phyloP scores from a whole-genome alignment of 1,140 invertebrate genomes.

The Eciton burchellii region DNA sequence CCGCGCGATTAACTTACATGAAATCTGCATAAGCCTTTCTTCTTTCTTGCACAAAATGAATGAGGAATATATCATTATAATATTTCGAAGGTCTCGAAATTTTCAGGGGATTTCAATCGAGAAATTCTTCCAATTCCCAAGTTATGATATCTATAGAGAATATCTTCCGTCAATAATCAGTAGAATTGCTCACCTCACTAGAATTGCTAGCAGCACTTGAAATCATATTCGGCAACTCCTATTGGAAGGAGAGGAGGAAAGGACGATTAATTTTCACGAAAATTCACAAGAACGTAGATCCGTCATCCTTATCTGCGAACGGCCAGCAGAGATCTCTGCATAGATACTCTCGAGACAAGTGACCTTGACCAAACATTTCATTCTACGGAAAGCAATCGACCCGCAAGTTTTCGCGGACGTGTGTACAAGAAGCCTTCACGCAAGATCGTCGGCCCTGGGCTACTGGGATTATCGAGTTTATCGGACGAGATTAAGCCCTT shows the following conservation, averaged over 20 bases:
- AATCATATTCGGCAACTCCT: conserved; percentile 21
- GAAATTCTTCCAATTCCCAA: background rate
- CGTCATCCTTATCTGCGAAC: conserved; percentile 6
- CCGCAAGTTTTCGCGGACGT: background rate
- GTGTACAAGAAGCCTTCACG: background rate
- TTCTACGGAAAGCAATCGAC: background rate
- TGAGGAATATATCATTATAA: background rate
- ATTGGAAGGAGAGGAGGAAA: no score
- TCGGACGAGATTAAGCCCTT: conserved; percentile 34
- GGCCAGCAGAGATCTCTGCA: background rate
- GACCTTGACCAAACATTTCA: conserved; percentile 8
- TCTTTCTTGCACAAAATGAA: background rate
- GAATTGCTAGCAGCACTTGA: conserved; percentile 23
- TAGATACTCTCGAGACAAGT: conserved; percentile 23
- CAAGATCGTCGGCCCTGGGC: background rate
- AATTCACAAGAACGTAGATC: conserved; percentile 28
- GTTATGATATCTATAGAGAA: background rate
- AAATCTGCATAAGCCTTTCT: conserved; percentile 29
- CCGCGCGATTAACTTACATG: conserved; percentile 22
- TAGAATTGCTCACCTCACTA: conserved; percentile 25
- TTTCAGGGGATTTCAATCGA: conserved; percentile 4
- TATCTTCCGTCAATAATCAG: conserved; percentile 3
- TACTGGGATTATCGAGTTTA: conserved; percentile 34
- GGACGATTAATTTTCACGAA: conserved; percentile 16
- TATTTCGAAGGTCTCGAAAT: conserved; percentile 16